Conservation (phyloP, 2,888 invertebrate species). For the Villa cingulata region DNA sequence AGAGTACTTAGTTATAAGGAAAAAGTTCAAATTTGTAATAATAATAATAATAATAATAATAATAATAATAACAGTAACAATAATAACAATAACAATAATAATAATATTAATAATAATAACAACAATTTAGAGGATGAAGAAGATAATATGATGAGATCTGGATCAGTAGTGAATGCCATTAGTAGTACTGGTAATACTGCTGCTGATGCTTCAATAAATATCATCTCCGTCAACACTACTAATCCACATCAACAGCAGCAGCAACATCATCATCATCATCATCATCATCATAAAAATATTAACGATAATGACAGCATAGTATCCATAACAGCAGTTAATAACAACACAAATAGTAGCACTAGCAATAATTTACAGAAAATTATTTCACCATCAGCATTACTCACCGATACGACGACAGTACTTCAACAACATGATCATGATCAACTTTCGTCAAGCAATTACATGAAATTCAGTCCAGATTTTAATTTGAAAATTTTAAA, state of each 20-base stretch:
- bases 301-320: too few relatives aligned
- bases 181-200: not conserved
- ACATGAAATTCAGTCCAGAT: too few relatives aligned
- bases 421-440: not conserved
- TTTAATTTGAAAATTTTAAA: conserved; percentile 1
- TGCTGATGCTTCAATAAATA: not conserved
- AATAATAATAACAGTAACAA: conserved; percentile 15
- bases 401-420: not conserved
- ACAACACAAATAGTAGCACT: not conserved
- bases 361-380: not conserved
- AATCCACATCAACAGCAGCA: too few relatives aligned
- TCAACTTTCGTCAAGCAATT: not conserved
- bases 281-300: too few relatives aligned
- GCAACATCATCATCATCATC: too few relatives aligned
- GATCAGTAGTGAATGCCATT: conserved; percentile 1
- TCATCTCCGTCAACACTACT: not conserved
- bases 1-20: conserved; percentile 4
- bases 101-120: conserved; percentile 3
- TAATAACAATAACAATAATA: conserved; percentile 7
- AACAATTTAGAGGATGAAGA: not conserved
- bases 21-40: conserved; percentile 21
- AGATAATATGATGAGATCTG: conserved; percentile 12
- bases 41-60: conserved; percentile 17
- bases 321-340: too few relatives aligned
- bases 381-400: conserved; percentile 1